These are phyloP conservation scores for Siniperca obscura DNA, from an alignment of 2,797 vertebrate genomes.

Conservation along the genomic window DNA sequence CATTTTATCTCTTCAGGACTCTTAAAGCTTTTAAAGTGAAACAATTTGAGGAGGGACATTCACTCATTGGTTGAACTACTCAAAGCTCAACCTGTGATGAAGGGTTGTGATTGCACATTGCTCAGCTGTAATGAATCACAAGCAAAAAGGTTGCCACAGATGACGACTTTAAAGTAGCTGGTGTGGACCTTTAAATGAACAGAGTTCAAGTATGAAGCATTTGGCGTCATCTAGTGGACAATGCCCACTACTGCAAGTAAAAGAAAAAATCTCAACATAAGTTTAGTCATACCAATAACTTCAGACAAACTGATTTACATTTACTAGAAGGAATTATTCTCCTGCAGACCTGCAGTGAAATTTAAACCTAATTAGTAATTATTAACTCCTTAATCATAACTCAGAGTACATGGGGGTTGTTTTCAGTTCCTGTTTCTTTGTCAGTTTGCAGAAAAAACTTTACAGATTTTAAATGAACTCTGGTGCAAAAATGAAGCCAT, in stretches of 20 bases:
- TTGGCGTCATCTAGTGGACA: conserved; percentile 23
- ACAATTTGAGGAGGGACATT: neutral
- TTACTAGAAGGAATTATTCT: neutral
- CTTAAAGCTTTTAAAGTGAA: neutral
- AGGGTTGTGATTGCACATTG: too few relatives aligned
- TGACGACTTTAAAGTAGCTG: neutral
- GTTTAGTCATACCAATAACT: neutral
- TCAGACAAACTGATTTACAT: neutral
- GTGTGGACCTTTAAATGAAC: neutral
- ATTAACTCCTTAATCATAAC: neutral
- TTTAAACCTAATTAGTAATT: neutral
- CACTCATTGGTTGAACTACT: neutral
- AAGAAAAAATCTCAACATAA: neutral
- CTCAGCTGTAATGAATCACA: too few relatives aligned
- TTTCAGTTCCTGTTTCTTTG: neutral
- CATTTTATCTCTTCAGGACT: too few relatives aligned
- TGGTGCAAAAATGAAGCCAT: neutral
- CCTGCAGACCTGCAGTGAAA: neutral
- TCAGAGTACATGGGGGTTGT: neutral
- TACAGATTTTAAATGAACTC: neutral
- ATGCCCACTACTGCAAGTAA: too few relatives aligned
- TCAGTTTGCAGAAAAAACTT: too few relatives aligned
- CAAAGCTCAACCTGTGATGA: too few relatives aligned
- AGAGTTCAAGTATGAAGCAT: neutral
- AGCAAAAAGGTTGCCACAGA: neutral